A percentile compares a stretch with the other conserved stretches of the same genome.
Conservation (phyloP, 2,888 invertebrate species). For the Stegophylla sp. region DNA sequence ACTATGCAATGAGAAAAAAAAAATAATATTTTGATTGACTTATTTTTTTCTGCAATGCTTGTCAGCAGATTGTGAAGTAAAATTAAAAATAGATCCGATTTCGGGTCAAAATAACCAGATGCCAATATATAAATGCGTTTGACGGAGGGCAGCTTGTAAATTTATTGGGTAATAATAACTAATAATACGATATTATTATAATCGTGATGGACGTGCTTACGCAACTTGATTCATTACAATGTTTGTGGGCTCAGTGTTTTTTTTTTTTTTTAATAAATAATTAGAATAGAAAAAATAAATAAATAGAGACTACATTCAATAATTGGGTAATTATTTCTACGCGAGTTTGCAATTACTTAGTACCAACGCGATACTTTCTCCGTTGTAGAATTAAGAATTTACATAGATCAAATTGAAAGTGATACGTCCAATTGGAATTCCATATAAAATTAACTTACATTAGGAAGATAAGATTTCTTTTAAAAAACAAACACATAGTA, state of each 20-base stretch:
- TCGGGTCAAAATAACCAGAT: constrained; percentile 37
- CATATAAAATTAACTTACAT: constrained; percentile 21
- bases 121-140: neutral
- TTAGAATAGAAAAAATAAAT: constrained; percentile 1
- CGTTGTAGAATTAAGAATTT: constrained; percentile 19
- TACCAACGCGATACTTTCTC: constrained; percentile 37
- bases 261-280: constrained; percentile 10
- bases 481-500: neutral
- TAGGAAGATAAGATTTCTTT: constrained; percentile 13
- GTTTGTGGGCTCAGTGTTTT: neutral
- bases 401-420: constrained; percentile 42
- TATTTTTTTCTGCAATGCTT: constrained; percentile 9
- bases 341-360: constrained; percentile 15
- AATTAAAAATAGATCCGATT: constrained; percentile 52
- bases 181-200: neutral
- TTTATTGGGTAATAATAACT: neutral
- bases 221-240: constrained; percentile 26
- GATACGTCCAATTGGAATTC: constrained; percentile 19
- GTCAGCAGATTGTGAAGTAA: neutral
- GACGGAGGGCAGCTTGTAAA: neutral
- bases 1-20: constrained; percentile 11
- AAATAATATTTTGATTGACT: constrained; percentile 6
- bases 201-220: constrained; percentile 40
- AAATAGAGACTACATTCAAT: neutral
- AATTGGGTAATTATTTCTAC: constrained; percentile 35